Conservation (phyloP, 2,113 vertebrate species). For the Chaetops frenatus region DNA sequence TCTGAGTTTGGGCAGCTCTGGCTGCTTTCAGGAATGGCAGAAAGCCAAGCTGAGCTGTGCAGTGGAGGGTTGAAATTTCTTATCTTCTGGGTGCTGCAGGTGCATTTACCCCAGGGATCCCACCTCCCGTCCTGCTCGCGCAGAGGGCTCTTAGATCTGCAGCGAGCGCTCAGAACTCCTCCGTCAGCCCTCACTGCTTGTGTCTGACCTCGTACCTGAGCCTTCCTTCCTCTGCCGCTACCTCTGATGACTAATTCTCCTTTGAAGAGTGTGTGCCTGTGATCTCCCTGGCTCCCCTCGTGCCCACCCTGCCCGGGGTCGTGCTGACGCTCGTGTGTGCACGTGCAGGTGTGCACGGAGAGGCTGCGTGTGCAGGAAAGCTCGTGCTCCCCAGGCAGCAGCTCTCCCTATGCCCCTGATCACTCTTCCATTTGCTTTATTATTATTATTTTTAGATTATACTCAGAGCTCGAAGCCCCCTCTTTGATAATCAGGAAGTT, state of each 20-base stretch:
- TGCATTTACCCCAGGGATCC: not conserved
- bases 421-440: not conserved
- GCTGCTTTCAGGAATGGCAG: not conserved
- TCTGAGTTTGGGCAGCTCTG: not conserved
- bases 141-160: not conserved
- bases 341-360: constrained; percentile 5
- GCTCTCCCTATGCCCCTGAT: not conserved
- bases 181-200: not conserved
- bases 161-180: not conserved
- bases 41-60: not conserved
- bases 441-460: constrained; percentile 17
- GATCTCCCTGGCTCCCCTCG: constrained; percentile 1
- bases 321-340: not conserved
- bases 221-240: constrained; percentile 34
- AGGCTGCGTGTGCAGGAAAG: not conserved
- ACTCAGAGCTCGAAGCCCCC: not conserved
- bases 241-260: constrained; percentile 19
- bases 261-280: constrained; percentile 30
- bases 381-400: not conserved
- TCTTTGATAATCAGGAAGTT: constrained; percentile 25
- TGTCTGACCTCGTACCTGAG: constrained; percentile 48
- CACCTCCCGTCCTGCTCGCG: not conserved
- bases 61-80: not conserved
- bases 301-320: not conserved
- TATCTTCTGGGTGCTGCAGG: not conserved